Conservation (phyloP, 2,888 invertebrate genomes). For the Myathropa florea region DNA sequence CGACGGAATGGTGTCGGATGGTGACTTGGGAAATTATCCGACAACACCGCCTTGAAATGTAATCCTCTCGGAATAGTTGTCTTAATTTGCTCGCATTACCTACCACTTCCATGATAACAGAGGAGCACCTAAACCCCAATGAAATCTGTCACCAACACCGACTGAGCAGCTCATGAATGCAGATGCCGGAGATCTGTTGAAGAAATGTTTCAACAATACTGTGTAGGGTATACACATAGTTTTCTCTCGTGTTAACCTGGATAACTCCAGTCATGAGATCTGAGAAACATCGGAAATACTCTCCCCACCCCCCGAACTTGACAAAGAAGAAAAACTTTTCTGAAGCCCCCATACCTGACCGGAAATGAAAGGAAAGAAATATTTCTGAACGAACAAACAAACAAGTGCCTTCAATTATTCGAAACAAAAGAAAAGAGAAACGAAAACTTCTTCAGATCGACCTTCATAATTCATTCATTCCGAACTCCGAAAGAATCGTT, state of each 20-base stretch:
- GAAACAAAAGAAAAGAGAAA: background rate
- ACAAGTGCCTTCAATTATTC: background rate
- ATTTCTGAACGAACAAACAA: background rate
- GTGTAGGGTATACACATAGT: background rate
- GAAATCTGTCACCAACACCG: background rate
- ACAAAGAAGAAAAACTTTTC: background rate
- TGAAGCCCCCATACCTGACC: background rate
- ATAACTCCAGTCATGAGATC: background rate
- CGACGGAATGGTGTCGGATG: background rate
- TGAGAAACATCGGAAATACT: background rate
- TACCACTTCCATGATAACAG: background rate
- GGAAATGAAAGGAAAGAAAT: conserved; percentile 25
- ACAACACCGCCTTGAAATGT: background rate
- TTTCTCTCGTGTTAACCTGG: background rate
- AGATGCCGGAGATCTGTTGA: background rate
- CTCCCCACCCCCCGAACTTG: too few relatives aligned
- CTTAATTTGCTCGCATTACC: conserved; percentile 4
- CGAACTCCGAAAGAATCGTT: conserved; percentile 27
- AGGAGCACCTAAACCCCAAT: background rate
- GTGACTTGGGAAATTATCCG: background rate
- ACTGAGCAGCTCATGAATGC: background rate
- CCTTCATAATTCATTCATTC: conserved; percentile 45
- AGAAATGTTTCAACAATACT: background rate
- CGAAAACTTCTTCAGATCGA: conserved; percentile 22
- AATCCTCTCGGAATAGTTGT: conserved; percentile 10